These are phyloP conservation scores for Cataglyphis hispanica DNA, from an alignment of 1,140 invertebrate species.

Conservation along the genomic window DNA sequence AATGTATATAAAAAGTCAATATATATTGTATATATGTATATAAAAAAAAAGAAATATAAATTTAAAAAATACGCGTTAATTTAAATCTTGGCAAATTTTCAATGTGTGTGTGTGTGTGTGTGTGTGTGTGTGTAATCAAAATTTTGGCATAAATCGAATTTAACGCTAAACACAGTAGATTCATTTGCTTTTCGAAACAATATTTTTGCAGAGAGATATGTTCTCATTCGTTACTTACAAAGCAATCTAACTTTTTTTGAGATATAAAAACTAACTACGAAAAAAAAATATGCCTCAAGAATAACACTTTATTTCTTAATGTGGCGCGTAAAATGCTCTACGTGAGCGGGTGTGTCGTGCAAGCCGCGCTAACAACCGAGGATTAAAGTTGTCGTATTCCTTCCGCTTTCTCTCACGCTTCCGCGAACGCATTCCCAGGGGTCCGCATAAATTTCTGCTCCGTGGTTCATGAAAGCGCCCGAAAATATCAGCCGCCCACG, in stretches of 20 bases:
- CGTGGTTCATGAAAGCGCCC: conserved; percentile 80
- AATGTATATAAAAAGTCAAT: too few species aligned
- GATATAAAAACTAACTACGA: not conserved
- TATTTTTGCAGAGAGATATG: not conserved
- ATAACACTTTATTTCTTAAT: conserved; percentile 22
- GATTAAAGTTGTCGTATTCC: conserved; percentile 56
- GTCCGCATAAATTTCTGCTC: conserved; percentile 79
- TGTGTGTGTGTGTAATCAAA: too few species aligned
- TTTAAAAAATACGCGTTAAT: not conserved
- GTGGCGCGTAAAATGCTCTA: conserved; percentile 1
- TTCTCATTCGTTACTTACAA: not conserved
- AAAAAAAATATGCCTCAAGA: conserved; percentile 12
- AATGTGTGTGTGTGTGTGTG: not conserved
- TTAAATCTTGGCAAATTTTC: conserved; percentile 11
- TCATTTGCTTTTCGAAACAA: not conserved
- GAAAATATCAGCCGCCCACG: conserved; percentile 79
- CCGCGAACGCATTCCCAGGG: conserved; percentile 68
- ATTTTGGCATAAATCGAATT: conserved; percentile 8
- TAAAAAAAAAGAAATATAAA: not conserved
- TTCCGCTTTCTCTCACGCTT: conserved; percentile 59
- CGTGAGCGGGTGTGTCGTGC: conserved; percentile 31
- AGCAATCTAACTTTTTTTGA: not conserved
- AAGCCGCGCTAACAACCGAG: conserved; percentile 49
- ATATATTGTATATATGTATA: too few species aligned
- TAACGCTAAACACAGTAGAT: not conserved